Conservation (phyloP, 2,888 invertebrate genomes). For the Rugalucina vietnamica region DNA sequence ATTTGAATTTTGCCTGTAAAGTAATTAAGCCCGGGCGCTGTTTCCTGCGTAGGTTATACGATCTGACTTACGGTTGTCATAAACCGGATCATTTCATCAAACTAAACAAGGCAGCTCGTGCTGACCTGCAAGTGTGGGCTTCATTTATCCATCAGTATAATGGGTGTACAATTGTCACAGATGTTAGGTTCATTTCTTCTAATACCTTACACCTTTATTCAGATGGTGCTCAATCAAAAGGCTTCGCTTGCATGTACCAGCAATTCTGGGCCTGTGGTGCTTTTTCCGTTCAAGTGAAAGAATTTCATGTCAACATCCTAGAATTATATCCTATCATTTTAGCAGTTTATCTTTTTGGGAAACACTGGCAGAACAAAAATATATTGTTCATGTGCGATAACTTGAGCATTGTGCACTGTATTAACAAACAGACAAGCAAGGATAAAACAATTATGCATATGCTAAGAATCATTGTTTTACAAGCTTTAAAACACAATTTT, state of each 20-base stretch:
- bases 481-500: slow-evolving; percentile 23
- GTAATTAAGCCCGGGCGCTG: slow-evolving; percentile 38
- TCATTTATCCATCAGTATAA: slow-evolving; percentile 26
- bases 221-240: slow-evolving; percentile 33
- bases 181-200: slow-evolving; percentile 31
- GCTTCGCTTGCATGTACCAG: slow-evolving; percentile 24
- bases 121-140: slow-evolving; percentile 28
- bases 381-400: slow-evolving; percentile 40
- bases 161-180: slow-evolving; percentile 35
- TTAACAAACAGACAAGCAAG: slow-evolving; percentile 41
- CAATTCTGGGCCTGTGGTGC: slow-evolving; percentile 19
- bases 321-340: slow-evolving; percentile 37
- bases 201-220: not conserved
- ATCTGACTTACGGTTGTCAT: slow-evolving; percentile 19
- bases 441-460: slow-evolving; percentile 21
- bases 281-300: slow-evolving; percentile 1
- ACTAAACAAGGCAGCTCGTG: slow-evolving; percentile 10
- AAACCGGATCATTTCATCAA: slow-evolving; percentile 21
- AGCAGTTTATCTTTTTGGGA: slow-evolving; percentile 27
- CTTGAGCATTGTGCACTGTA: slow-evolving; percentile 25
- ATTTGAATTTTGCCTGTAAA: slow-evolving; percentile 39
- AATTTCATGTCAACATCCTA: slow-evolving; percentile 31
- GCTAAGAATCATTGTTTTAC: slow-evolving; percentile 27
- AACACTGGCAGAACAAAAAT: slow-evolving; percentile 26
- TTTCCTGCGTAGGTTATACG: slow-evolving; percentile 34